A percentile compares a stretch with the other conserved stretches of the same genome.
These are phyloP conservation scores for Recurvirostra avosetta DNA, from an alignment of 2,113 vertebrate genomes.

Conservation along the genomic window DNA sequence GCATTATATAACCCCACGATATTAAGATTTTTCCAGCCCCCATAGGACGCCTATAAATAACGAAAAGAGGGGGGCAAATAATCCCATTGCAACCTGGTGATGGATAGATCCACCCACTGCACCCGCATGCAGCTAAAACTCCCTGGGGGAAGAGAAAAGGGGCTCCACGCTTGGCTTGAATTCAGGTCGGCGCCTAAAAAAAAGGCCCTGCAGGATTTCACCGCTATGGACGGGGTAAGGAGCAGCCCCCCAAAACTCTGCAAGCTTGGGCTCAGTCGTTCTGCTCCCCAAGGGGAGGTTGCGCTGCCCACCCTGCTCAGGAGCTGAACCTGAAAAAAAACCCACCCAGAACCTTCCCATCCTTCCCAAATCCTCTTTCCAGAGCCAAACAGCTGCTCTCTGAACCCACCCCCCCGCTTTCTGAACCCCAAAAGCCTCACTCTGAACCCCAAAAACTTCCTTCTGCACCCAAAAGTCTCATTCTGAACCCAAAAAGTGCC, in stretches of 20 bases:
- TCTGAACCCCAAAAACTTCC: background rate
- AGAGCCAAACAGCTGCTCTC: background rate
- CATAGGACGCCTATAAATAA: background rate
- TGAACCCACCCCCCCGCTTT: background rate
- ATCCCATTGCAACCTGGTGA: background rate
- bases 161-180: background rate
- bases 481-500: no score
- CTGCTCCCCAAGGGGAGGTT: background rate
- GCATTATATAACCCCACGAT: background rate
- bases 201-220: background rate
- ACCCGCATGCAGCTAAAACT: background rate
- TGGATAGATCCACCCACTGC: background rate
- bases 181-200: background rate
- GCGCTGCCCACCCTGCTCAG: accelerated
- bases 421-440: background rate
- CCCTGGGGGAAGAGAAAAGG: background rate
- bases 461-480: background rate
- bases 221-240: accelerated
- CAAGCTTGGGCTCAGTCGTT: accelerated
- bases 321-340: background rate
- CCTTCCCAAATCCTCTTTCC: background rate
- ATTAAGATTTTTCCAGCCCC: background rate
- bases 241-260: background rate
- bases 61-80: background rate
- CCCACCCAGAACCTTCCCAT: accelerated